Conservation (phyloP, 2,113 vertebrate genomes). For the Motacilla tschutschensis region DNA sequence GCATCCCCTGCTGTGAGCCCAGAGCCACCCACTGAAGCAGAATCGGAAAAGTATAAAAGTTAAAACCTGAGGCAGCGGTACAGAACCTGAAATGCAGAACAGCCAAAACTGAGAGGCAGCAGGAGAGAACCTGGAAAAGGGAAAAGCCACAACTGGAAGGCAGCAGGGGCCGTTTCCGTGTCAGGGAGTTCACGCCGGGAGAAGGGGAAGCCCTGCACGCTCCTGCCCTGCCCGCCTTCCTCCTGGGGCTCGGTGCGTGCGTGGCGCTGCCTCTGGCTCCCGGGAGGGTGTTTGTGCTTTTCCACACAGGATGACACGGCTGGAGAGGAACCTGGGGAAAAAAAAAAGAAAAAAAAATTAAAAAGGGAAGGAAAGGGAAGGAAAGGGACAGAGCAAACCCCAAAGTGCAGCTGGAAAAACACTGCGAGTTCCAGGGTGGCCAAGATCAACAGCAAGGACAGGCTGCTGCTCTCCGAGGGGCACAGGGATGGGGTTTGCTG, state of each 20-base stretch:
- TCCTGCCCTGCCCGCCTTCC: neutral
- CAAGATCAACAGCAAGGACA: slow-evolving; percentile 32
- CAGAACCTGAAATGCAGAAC: too few relatives aligned
- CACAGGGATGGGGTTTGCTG: neutral
- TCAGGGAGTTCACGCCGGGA: fast-evolving
- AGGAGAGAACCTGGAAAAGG: too few relatives aligned
- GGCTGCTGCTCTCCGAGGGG: neutral
- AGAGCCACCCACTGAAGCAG: neutral
- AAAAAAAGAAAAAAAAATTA: too few relatives aligned
- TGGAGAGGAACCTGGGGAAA: neutral
- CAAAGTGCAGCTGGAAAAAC: slow-evolving; percentile 59
- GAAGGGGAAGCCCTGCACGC: neutral
- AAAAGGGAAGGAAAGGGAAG: neutral
- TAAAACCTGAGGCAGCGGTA: too few relatives aligned
- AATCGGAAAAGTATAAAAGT: too few relatives aligned
- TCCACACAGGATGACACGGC: neutral
- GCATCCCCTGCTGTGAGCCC: neutral
- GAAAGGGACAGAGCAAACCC: neutral
- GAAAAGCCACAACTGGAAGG: neutral
- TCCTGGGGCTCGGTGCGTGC: neutral
- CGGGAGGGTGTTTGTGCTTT: neutral
- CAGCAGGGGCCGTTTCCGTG: neutral
- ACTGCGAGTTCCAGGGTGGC: neutral
- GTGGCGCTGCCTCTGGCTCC: neutral
- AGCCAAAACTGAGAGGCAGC: fast-evolving